These are phyloP conservation scores for Andrena marginata DNA, from an alignment of 2,888 invertebrate genomes.

Conservation along the genomic window DNA sequence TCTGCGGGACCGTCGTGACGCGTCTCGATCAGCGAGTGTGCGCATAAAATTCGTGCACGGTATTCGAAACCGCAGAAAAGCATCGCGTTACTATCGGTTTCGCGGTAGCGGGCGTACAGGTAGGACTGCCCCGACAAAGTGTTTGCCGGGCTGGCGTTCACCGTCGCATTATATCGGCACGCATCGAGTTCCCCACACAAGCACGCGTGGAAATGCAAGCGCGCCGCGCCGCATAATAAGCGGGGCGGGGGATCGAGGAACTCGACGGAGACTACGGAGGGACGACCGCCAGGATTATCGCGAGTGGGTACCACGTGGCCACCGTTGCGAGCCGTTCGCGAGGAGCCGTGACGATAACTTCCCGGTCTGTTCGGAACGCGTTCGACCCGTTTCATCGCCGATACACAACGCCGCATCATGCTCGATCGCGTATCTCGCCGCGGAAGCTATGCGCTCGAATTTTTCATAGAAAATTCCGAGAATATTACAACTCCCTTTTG, in stretches of 20 bases:
- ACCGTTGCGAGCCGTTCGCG: conserved; percentile 31
- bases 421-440: background rate
- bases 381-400: conserved; percentile 10
- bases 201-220: conserved; percentile 38
- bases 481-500: background rate
- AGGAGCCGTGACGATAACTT: conserved; percentile 41
- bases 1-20: no score
- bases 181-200: conserved; percentile 56
- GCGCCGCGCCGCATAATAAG: conserved; percentile 40
- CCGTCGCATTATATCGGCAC: conserved; percentile 42
- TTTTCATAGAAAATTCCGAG: background rate
- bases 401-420: background rate
- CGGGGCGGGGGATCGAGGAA: conserved; percentile 24
- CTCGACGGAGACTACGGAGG: background rate
- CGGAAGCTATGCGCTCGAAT: background rate
- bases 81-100: conserved; percentile 43
- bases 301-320: conserved; percentile 35
- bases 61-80: conserved; percentile 15
- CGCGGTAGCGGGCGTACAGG: conserved; percentile 42
- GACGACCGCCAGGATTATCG: conserved; percentile 36
- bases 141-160: conserved; percentile 33
- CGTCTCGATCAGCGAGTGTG: background rate
- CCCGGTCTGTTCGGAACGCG: conserved; percentile 4
- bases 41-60: background rate
- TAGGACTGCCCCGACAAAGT: conserved; percentile 42